Percentiles rank a stretch among this genome's conserved stretches.
Evolutionary conservation across 2,888 invertebrate species (phyloP).

Genomic region (Pandemis heparana): DNA sequence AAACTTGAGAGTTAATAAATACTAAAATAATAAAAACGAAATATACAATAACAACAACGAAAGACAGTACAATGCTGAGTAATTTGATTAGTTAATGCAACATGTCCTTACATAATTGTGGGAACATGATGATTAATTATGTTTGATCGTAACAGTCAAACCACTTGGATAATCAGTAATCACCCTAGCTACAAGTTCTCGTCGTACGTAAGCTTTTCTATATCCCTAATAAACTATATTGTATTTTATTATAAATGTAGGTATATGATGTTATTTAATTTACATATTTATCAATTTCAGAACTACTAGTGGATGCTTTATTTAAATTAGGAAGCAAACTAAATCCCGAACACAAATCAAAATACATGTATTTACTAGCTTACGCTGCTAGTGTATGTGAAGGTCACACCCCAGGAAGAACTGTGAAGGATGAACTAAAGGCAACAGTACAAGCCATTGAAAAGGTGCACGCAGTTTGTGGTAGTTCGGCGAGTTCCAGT

Average conservation of each 20-base stretch:
- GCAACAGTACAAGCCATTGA: constrained; percentile 96
- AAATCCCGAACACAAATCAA: constrained; percentile 98
- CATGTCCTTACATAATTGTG: no score
- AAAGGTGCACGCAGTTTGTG: constrained; percentile 95
- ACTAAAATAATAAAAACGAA: no score
- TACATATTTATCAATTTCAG: constrained; percentile 61
- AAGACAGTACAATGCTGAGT: no score
- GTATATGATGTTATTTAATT: not conserved
- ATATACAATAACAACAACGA: no score
- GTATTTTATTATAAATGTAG: not conserved
- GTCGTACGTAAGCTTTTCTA: no score
- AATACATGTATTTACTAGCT: constrained; percentile 97
- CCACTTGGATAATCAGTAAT: no score
- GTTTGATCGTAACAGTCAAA: no score
- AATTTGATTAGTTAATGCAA: no score
- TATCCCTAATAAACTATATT: no score
- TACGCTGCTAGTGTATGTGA: constrained; percentile 98
- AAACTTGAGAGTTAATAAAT: no score
- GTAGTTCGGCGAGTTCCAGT: constrained; percentile 95
- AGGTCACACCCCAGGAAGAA: constrained; percentile 87
- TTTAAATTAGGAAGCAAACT: constrained; percentile 98
- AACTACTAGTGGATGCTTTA: constrained; percentile 96
- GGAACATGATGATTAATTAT: no score
- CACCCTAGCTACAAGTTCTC: no score
- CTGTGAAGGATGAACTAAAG: constrained; percentile 96